phyloP scores from a whole-genome alignment of 2,888 invertebrate genomes.

The Cryptocheilus praepositus region DNA sequence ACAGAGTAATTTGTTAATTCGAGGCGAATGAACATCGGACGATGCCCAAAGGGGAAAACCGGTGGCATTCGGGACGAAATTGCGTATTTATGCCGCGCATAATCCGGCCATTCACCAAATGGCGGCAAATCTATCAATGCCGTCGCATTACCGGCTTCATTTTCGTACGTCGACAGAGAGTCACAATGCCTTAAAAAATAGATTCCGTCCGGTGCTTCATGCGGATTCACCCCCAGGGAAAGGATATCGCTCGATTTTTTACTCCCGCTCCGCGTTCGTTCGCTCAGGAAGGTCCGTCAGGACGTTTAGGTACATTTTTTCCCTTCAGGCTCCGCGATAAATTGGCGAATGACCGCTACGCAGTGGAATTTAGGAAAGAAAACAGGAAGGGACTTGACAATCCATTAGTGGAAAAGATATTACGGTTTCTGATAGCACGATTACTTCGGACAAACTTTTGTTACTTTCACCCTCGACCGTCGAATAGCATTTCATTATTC shows the following conservation, averaged over 20 bases:
- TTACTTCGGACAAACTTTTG: no score
- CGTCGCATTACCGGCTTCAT: conserved; percentile 69
- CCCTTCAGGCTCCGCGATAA: conserved; percentile 3
- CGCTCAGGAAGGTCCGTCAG: conserved; percentile 29
- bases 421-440: neutral
- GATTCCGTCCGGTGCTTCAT: conserved; percentile 50
- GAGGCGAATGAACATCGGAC: conserved; percentile 50
- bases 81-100: conserved; percentile 73
- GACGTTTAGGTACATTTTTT: conserved; percentile 40
- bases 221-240: conserved; percentile 8
- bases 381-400: neutral
- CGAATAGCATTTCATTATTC: no score
- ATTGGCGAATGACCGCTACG: conserved; percentile 2
- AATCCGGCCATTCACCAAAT: conserved; percentile 71
- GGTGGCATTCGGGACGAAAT: conserved; percentile 64
- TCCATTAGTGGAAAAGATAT: neutral
- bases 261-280: conserved; percentile 36
- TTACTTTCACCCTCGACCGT: no score
- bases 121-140: conserved; percentile 71
- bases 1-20: conserved; percentile 58
- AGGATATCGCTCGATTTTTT: conserved; percentile 69
- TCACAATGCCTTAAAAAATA: conserved; percentile 67
- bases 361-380: no score
- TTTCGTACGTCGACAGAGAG: conserved; percentile 67
- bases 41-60: conserved; percentile 44